Base-by-base conservation (phyloP, 2,797 vertebrate genomes). In the Hoplostethus mediterraneus region DNA sequence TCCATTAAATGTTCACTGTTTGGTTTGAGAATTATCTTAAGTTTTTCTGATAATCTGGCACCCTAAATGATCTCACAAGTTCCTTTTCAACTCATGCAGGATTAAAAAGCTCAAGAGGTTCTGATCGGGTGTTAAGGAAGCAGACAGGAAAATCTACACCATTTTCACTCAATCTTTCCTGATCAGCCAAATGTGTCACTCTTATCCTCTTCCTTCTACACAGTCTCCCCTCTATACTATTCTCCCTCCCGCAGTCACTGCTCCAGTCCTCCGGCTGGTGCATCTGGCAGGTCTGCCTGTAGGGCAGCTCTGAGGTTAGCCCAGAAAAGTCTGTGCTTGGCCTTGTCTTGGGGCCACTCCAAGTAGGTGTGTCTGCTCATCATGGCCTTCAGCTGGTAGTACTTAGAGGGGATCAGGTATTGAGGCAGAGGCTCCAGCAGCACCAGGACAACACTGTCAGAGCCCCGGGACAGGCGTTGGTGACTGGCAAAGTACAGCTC, bases 401-500 rank as follows among this genome's bases (percentile, higher is more conserved):
- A 98, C 80, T 95, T 96, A 17, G 91, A 87, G 17, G 97, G 96
- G 77, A 98, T 96, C 55, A 92, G 47, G 67, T 95, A 93, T 0
- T 90, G 75, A 30, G 95, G 94, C 58, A 98, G 93, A 0, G 96
- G 93, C 51, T 98, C 95, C 36, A 98, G 92, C 21, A 98, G 80
- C 68, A 98, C 89, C n/a, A 98, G 90, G 67, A 98, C 95, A 25
- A 98, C 82, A 51, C 94, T 95, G 60, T 96, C 83, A 0, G 88
- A 91, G 6, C 93, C 95, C 72, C 92, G 90, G 1, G 84, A 87
- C 17, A 97, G 93, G 1, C 92, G 79, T 42, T 95, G 95, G 87
- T 98, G 97, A 44, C 95, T 95, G 69, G 97, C 96, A 16, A 98
- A 99, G 86, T 97, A 98, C 28, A 98, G 94, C 80, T 98, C 96